Conservation (phyloP, 2,797 vertebrate genomes). For the Agapornis canus region DNA sequence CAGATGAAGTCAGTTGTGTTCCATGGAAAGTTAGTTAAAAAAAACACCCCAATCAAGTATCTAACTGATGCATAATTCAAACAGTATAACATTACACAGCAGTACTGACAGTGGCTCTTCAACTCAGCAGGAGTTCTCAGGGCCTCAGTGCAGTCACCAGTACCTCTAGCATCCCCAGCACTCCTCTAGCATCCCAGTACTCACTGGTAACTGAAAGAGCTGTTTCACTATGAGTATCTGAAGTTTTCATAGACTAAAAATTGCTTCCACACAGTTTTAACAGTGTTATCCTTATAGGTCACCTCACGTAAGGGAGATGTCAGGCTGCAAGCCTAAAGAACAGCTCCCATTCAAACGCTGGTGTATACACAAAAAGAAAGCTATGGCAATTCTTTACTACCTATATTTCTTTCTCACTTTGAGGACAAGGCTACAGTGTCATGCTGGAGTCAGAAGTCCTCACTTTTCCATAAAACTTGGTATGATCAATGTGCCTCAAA, state of each 20-base stretch:
- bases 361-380: neutral
- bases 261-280: neutral
- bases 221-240: neutral
- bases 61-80: neutral
- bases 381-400: rapidly evolving
- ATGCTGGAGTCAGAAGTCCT: rapidly evolving
- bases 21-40: neutral
- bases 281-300: neutral
- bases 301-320: rapidly evolving
- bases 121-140: neutral
- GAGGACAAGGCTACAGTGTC: neutral
- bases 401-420: neutral
- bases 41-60: neutral
- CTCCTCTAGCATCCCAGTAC: neutral
- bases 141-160: neutral
- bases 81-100: neutral
- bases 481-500: neutral
- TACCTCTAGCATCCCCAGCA: neutral
- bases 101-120: neutral
- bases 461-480: neutral
- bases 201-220: neutral
- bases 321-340: neutral
- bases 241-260: neutral
- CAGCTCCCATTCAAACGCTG: neutral
- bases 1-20: neutral